Evolutionary conservation across 2,888 invertebrate species (phyloP).

Genomic region (Phaonia tiefii): DNA sequence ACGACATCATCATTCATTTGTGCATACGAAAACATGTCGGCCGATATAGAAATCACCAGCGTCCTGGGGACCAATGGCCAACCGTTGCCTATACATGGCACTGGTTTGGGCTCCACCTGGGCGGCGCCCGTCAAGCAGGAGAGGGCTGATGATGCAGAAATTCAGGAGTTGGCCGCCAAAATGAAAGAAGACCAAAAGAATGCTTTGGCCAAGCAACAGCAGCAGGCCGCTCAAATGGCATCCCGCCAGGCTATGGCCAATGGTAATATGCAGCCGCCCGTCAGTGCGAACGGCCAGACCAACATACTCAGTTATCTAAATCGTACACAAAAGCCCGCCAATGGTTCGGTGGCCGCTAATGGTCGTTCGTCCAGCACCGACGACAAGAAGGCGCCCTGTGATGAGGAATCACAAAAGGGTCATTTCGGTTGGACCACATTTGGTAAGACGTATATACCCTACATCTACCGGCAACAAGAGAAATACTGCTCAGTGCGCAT

Average conservation of each 20-base stretch:
- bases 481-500: conserved; percentile 96
- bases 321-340: conserved; percentile 78
- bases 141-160: conserved; percentile 90
- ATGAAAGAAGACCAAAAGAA: conserved; percentile 92
- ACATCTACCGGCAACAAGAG: conserved; percentile 90
- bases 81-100: conserved; percentile 76
- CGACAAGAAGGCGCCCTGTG: conserved; percentile 79
- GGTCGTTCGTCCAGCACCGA: conserved; percentile 73
- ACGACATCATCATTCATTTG: background rate
- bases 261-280: conserved; percentile 73
- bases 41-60: conserved; percentile 76
- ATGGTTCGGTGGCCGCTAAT: conserved; percentile 69
- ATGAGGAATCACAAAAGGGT: conserved; percentile 89
- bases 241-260: conserved; percentile 72
- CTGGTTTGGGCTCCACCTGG: conserved; percentile 74
- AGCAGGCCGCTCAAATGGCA: conserved; percentile 77
- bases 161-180: conserved; percentile 91
- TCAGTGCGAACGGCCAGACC: conserved; percentile 80
- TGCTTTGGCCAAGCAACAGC: conserved; percentile 81
- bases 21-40: conserved; percentile 61
- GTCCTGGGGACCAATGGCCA: conserved; percentile 79
- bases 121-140: conserved; percentile 78
- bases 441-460: conserved; percentile 93
- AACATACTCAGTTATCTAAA: conserved; percentile 85
- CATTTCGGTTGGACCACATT: conserved; percentile 96